Percentiles rank a stretch among this genome's conserved stretches.
Conservation (phyloP, 2,113 vertebrate species). For the Notechis scutatus region DNA sequence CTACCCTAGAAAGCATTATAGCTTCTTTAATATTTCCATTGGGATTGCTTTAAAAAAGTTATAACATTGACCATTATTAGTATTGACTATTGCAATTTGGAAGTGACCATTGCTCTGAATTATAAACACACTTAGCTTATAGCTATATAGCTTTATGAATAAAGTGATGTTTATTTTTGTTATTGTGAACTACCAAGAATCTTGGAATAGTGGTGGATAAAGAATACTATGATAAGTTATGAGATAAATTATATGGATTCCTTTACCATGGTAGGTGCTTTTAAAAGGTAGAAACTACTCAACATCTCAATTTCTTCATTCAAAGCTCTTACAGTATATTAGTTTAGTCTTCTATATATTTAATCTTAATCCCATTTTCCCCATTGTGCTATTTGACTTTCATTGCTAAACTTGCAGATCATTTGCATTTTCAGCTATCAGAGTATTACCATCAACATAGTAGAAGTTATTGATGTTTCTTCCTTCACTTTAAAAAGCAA, state of each 20-base stretch:
- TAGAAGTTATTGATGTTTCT: neutral
- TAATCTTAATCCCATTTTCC: neutral
- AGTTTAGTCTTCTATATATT: neutral
- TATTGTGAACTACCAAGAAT: neutral
- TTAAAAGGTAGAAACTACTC: neutral
- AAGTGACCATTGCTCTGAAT: neutral
- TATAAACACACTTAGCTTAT: neutral
- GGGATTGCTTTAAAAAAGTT: neutral
- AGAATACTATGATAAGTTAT: neutral
- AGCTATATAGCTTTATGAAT: neutral
- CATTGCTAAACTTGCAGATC: neutral
- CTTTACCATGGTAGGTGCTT: neutral
- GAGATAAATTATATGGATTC: neutral
- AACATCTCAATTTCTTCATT: neutral
- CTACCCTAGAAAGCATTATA: neutral
- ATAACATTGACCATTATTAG: neutral
- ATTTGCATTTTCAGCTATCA: neutral
- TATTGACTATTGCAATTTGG: neutral
- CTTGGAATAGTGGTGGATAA: neutral
- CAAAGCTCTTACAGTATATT: neutral
- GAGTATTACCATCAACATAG: neutral
- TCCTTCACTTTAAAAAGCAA: neutral
- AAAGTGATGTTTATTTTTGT: neutral
- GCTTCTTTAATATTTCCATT: neutral
- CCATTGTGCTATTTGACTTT: neutral